A percentile compares a stretch with the other conserved stretches of the same genome.
phyloP scores from a whole-genome alignment of 2,888 invertebrate species.

The Nomada hirtipes region DNA sequence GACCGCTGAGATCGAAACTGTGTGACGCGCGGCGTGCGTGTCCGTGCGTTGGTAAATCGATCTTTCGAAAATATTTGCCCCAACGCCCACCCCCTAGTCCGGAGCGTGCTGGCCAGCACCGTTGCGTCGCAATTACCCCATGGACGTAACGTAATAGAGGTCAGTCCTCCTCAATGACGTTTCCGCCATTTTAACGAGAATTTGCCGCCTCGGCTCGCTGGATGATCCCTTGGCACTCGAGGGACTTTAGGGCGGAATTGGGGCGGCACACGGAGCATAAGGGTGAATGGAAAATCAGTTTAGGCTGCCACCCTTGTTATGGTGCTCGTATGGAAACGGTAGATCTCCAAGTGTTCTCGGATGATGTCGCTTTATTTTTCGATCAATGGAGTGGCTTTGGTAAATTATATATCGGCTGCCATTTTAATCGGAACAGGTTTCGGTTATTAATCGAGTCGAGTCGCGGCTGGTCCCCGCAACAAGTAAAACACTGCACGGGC shows the following conservation, averaged over 20 bases:
- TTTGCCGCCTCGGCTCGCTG: background rate
- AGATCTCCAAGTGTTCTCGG: no score
- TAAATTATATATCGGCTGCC: no score
- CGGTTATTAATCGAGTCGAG: no score
- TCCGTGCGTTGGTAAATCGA: constrained; percentile 67
- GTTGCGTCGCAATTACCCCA: background rate
- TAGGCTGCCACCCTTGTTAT: no score
- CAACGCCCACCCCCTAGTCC: constrained; percentile 14
- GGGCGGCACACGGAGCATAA: background rate
- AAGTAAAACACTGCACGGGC: no score
- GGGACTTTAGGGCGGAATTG: background rate
- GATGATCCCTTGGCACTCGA: background rate
- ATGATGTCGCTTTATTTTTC: no score
- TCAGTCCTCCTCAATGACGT: background rate
- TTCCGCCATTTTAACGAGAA: constrained; percentile 49
- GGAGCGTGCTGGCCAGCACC: background rate
- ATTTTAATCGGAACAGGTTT: no score
- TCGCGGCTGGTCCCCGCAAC: no score
- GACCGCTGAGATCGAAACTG: constrained; percentile 64
- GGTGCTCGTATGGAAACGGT: background rate
- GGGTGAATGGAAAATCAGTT: background rate
- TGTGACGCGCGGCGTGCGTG: constrained; percentile 62
- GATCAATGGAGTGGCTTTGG: no score
- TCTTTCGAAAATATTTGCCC: constrained; percentile 73
- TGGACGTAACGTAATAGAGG: background rate